Evolutionary conservation across 2,888 invertebrate species (phyloP), one percentile per base, ranked within the genome.

Genomic region (Leuctra nigra): DNA sequence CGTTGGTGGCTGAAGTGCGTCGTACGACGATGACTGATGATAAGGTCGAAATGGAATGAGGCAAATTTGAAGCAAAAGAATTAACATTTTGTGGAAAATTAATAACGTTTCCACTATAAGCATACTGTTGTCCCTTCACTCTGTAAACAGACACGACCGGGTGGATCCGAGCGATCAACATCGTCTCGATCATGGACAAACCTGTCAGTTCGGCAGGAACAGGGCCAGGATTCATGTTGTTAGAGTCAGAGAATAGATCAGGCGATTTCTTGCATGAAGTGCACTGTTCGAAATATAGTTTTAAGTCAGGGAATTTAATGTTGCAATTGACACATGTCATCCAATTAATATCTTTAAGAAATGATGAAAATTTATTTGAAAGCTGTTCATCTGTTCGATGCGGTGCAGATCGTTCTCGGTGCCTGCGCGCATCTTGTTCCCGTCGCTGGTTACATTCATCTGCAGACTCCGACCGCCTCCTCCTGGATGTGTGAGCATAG

Each of bases 121-220:
- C 41, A 9, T 29, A 55, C 13, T 58, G 58, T 11, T 55, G 55
- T 1, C 58, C 58, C 14, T 52, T 58, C 1, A 58, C 39, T 23
- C 33, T 24, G 2, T 20, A 48, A 4, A 58, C 55, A 20, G 38
- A 39, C 4, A 58, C 24, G 20, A 58, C 50, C 16, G 58, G 58
- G 39, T 58, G 58, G 6, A 58, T 29, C 4, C 50, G 35, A 1
- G 58, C 55, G 11, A 58, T 58, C 9, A 58, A 6, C 24, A 47
- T 25, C 14, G 48, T 53, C 24, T 58, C 58, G 11, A 56, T 9
- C 38, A 44, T 36, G 1, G 50, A 25, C 6, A 55, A 16, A 1
- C 33, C n/a, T 54, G 22, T 23, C 16, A 57, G 22, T 14, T 29
- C 23, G 14, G n/a, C n/a, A 2, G 58, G 55, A 1, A 22, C 13